phyloP scores from a whole-genome alignment of 2,113 vertebrate species.

The Galeopterus variegatus region DNA sequence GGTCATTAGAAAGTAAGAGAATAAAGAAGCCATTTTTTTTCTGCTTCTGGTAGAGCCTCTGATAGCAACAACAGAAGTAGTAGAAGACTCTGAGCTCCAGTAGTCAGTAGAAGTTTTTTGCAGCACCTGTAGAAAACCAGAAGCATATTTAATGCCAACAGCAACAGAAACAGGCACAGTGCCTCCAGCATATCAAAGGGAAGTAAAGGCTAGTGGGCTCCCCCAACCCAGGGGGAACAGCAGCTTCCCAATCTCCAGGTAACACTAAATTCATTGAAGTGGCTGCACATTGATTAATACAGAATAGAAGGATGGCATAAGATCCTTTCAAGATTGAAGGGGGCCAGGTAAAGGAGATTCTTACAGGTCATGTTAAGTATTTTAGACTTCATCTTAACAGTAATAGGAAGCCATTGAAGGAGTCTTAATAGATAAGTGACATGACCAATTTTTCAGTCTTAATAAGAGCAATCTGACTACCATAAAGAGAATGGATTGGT shows the following conservation, averaged over 20 bases:
- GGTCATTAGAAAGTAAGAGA: background rate
- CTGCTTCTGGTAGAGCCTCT: background rate
- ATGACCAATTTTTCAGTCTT: background rate
- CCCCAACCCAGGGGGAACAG: background rate
- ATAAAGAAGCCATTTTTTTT: background rate
- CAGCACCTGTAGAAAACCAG: background rate
- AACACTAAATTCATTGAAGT: background rate
- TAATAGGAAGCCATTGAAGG: constrained; percentile 4
- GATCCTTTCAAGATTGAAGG: background rate
- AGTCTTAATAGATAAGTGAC: background rate
- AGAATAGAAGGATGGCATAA: background rate
- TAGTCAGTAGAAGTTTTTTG: constrained; percentile 11
- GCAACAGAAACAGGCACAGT: background rate
- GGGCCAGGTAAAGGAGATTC: background rate
- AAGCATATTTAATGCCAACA: background rate
- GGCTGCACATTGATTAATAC: background rate
- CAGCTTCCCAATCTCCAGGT: background rate
- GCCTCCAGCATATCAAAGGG: background rate
- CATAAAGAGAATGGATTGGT: background rate
- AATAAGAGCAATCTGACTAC: background rate
- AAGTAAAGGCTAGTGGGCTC: background rate
- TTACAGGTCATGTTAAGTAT: background rate
- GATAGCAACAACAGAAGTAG: background rate
- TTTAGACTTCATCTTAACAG: background rate
- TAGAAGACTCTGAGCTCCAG: background rate